These are phyloP conservation scores for Carapus acus DNA, from an alignment of 2,797 vertebrate species.

Conservation along the genomic window DNA sequence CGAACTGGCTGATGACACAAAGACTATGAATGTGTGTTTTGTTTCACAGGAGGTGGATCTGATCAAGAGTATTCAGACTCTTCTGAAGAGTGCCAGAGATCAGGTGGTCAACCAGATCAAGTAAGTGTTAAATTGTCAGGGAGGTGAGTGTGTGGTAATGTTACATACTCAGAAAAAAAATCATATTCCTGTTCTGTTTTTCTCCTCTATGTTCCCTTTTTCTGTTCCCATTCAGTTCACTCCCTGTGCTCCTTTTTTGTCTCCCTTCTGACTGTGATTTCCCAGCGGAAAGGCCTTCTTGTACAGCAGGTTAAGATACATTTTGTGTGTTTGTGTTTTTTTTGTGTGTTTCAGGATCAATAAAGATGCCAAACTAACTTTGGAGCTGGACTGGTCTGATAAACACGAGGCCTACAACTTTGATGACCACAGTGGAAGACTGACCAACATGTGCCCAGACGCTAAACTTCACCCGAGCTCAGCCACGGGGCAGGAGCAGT, in stretches of 20 bases:
- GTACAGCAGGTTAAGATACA: no score
- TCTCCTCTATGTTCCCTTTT: no score
- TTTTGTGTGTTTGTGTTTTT: background rate
- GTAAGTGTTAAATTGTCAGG: no score
- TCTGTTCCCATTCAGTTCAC: no score
- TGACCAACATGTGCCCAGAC: constrained; percentile 73
- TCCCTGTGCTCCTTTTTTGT: no score
- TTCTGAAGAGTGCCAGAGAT: constrained; percentile 81
- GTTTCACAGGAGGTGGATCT: constrained; percentile 83
- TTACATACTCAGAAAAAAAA: no score
- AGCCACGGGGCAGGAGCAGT: constrained; percentile 79
- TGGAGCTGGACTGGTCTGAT: constrained; percentile 90
- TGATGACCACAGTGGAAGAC: constrained; percentile 73
- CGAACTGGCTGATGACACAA: constrained; percentile 17
- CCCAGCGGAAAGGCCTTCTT: no score
- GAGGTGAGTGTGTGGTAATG: no score
- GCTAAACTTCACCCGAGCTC: constrained; percentile 76
- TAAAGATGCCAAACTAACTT: constrained; percentile 73
- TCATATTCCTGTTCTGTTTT: no score
- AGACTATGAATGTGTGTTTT: constrained; percentile 11
- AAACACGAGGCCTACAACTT: constrained; percentile 80
- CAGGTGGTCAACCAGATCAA: constrained; percentile 82
- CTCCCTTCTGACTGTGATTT: no score
- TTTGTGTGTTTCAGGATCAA: constrained; percentile 71
- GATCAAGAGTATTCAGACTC: constrained; percentile 82